Conservation (phyloP, 1,140 invertebrate species). For the Drosophila willistoni region DNA sequence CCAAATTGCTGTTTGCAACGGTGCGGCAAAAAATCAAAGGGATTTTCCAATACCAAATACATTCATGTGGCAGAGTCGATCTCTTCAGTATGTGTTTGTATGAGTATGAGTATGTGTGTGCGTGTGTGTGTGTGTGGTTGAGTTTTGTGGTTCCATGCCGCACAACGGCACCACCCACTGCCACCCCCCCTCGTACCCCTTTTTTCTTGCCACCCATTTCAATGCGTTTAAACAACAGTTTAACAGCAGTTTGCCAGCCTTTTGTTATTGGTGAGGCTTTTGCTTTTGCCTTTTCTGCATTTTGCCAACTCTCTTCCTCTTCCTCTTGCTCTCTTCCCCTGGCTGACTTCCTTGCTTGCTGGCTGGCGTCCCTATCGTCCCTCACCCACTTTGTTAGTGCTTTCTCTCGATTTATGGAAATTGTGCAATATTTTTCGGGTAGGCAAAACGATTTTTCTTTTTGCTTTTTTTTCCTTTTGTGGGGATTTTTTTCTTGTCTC, state of each 20-base stretch:
- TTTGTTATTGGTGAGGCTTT: constrained; percentile 78
- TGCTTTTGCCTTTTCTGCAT: constrained; percentile 58
- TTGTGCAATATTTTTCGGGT: constrained; percentile 63
- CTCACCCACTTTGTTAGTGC: background rate
- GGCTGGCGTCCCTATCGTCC: constrained; percentile 14
- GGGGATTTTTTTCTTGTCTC: background rate
- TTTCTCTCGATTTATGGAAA: constrained; percentile 70
- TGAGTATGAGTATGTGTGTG: constrained; percentile 14
- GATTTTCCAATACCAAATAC: constrained; percentile 77
- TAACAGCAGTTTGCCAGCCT: constrained; percentile 76
- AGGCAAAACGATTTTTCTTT: constrained; percentile 16
- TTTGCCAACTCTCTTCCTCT: constrained; percentile 44
- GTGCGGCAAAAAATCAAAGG: constrained; percentile 81
- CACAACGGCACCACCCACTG: constrained; percentile 49
- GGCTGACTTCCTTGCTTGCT: constrained; percentile 5
- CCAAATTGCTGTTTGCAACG: constrained; percentile 80
- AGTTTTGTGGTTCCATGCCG: constrained; percentile 57
- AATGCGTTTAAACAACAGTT: constrained; percentile 80
- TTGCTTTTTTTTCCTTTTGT: constrained; percentile 1
- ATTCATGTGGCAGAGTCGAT: constrained; percentile 46
- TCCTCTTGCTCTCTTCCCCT: background rate
- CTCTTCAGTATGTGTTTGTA: constrained; percentile 23
- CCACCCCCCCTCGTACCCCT: constrained; percentile 7
- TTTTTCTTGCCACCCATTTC: constrained; percentile 30
- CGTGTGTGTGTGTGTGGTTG: constrained; percentile 51